Conservation (phyloP, 2,113 vertebrate genomes). For the Arizona elegans region DNA sequence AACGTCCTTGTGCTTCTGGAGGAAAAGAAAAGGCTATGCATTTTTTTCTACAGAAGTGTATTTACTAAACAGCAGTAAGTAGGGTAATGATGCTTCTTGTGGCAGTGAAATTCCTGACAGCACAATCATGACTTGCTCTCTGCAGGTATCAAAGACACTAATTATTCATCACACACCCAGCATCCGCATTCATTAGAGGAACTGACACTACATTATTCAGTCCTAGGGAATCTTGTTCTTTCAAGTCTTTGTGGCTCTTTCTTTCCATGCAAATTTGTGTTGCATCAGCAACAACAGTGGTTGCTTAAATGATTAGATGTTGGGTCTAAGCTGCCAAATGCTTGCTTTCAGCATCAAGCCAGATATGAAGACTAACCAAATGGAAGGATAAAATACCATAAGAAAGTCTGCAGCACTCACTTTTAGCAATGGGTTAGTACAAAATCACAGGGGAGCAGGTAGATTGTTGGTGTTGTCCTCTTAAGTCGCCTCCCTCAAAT, state of each 20-base stretch:
- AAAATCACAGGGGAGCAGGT: fast-evolving
- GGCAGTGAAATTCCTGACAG: conserved; percentile 53
- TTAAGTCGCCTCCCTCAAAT: not conserved
- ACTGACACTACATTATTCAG: conserved; percentile 35
- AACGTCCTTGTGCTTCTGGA: conserved; percentile 1
- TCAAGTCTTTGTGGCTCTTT: conserved; percentile 42
- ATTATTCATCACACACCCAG: conserved; percentile 51
- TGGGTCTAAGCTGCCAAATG: not conserved
- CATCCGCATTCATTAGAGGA: conserved; percentile 53
- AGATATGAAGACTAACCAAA: fast-evolving
- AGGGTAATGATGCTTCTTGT: conserved; percentile 56
- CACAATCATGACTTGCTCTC: conserved; percentile 65
- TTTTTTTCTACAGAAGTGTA: conserved; percentile 29
- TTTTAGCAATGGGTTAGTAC: not conserved
- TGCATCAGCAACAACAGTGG: conserved; percentile 12
- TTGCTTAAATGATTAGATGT: conserved; percentile 6
- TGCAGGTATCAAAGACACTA: conserved; percentile 66
- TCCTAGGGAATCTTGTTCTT: conserved; percentile 23
- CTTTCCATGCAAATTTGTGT: conserved; percentile 36
- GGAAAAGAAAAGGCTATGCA: conserved; percentile 24
- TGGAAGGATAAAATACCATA: not conserved
- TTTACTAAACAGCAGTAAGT: conserved; percentile 51
- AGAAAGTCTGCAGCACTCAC: fast-evolving
- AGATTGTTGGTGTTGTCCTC: not conserved
- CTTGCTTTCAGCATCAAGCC: not conserved